These are phyloP conservation scores for Melitaea athalia DNA, from an alignment of 2,888 invertebrate species.

Conservation along the genomic window DNA sequence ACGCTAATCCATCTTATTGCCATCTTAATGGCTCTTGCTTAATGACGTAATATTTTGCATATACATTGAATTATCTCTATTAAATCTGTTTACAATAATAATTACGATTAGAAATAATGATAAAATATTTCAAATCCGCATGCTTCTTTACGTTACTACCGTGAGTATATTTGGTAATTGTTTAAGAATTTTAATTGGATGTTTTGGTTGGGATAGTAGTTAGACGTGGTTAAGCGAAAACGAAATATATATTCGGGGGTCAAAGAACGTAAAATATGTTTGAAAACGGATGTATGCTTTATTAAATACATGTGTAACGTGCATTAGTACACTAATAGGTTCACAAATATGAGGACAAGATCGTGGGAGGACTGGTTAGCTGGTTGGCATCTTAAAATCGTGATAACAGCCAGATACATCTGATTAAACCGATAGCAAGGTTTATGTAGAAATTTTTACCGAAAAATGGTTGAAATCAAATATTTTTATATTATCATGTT, in stretches of 20 bases:
- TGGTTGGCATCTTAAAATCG: conserved; percentile 12
- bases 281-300: conserved; percentile 12
- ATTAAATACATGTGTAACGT: conserved; percentile 1
- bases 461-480: background rate
- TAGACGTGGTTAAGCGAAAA: conserved; percentile 22
- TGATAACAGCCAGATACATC: conserved; percentile 20
- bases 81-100: background rate
- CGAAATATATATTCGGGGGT: conserved; percentile 19
- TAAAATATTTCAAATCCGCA: conserved; percentile 16
- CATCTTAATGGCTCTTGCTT: background rate
- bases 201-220: conserved; percentile 15
- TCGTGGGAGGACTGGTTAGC: conserved; percentile 40
- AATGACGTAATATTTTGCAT: background rate
- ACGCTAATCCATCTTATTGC: background rate
- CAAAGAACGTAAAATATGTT: conserved; percentile 26
- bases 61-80: background rate
- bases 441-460: background rate
- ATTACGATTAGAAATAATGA: background rate
- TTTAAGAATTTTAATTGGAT: conserved; percentile 49
- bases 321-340: background rate
- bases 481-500: no score
- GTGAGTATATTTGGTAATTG: conserved; percentile 11
- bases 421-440: conserved; percentile 20
- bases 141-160: conserved; percentile 12
- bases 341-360: conserved; percentile 19